Evolutionary conservation across 1,140 invertebrate genomes (phyloP), one percentile per base, ranked within the genome.

Genomic region (Eumaeus atala): DNA sequence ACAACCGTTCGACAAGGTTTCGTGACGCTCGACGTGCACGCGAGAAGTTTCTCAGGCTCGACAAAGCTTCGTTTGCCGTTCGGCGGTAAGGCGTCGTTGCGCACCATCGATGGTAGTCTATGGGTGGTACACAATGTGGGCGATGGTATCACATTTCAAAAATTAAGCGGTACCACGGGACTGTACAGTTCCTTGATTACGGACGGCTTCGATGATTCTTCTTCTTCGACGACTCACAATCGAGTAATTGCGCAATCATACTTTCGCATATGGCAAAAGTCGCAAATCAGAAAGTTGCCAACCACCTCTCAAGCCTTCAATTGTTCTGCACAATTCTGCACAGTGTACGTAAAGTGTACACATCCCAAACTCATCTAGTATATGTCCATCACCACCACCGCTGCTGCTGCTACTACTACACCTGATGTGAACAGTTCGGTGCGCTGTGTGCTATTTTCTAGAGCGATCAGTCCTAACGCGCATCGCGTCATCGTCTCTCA

Each of bases 401-500:
- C 21, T 18, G 28, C 47, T 48, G 6, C 21, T 28, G 47, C 21
- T 18, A 48, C 47, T 48, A 28, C 21, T 28, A 12, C 21, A 17
- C 16, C 18, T n/a, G 28, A 6, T 5, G 18, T 48, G 44, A 2
- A 48, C 44, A 48, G 8, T 17, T 21, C 16, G 44, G 9, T 11
- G 44, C 44, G 9, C 1, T 17, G 9, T 12, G 47, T 28, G 18
- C 47, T 48, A 11, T 48, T 48, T 21, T 17, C 47, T 8, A 48
- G 21, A 48, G 47, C 47, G 12, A 48, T 48, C 21, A 21, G 47
- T 28, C 47, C 47, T 28, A 48, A 18, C 18, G 47, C 16, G 21
- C 47, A 48, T 28, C 47, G 47, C 21, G 21, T 48, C 47, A 48
- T 48, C 47, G 21, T 48, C 47, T 48, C 47, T 11, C 21, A 48